Evolutionary conservation across 2,888 invertebrate species (phyloP).

Genomic region (Agrenia bidenticulata): DNA sequence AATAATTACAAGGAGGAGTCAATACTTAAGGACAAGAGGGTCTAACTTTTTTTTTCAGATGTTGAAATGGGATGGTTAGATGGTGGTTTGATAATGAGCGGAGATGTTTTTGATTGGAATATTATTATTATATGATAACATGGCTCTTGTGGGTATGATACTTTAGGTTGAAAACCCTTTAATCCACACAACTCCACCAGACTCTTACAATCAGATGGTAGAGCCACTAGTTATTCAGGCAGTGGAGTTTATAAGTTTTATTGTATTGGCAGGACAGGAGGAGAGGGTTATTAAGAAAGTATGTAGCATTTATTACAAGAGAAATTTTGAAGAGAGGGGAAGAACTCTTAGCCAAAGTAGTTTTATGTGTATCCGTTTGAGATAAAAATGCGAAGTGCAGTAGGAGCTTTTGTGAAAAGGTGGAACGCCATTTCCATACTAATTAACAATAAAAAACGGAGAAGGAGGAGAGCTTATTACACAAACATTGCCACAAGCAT

Average conservation of each 20-base stretch:
- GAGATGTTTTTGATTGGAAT: constrained; percentile 31
- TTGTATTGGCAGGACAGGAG: too few relatives aligned
- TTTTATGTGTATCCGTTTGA: constrained; percentile 34
- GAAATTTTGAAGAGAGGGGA: background rate
- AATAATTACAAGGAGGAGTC: background rate
- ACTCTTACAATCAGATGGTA: too few relatives aligned
- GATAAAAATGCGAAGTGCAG: constrained; percentile 31
- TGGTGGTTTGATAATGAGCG: constrained; percentile 22
- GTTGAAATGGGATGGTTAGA: constrained; percentile 8
- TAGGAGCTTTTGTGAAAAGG: constrained; percentile 16
- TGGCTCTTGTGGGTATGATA: background rate
- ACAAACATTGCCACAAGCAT: constrained; percentile 1
- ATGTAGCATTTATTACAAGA: background rate
- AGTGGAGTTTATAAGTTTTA: too few relatives aligned
- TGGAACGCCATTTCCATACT: constrained; percentile 31
- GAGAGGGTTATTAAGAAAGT: background rate
- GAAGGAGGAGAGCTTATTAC: background rate
- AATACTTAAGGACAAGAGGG: constrained; percentile 3
- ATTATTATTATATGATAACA: constrained; percentile 1
- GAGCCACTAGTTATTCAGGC: too few relatives aligned
- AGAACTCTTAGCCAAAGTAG: constrained; percentile 19
- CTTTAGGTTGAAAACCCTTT: background rate
- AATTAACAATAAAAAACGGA: constrained; percentile 25
- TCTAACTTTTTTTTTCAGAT: background rate
- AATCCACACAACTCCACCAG: too few relatives aligned